Percentiles rank a stretch among this genome's conserved stretches.
These are phyloP conservation scores for Myopa tessellatipennis DNA, from an alignment of 2,888 invertebrate species.

Conservation along the genomic window DNA sequence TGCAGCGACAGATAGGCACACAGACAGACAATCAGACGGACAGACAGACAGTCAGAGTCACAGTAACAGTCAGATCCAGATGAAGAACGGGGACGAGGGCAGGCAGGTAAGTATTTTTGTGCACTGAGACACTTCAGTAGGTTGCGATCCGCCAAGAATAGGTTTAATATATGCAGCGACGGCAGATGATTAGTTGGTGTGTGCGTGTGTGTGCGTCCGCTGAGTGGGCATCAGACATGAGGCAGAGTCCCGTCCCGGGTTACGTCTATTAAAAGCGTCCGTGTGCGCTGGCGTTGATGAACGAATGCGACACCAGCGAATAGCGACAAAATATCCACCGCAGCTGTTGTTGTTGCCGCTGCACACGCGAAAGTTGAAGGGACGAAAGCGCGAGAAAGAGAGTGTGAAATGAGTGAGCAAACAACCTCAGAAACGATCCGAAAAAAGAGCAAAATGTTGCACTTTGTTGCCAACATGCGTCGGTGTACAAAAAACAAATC, in stretches of 20 bases:
- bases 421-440: conserved; percentile 28
- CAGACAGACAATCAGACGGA: conserved; percentile 39
- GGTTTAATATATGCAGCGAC: conserved; percentile 17
- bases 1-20: conserved; percentile 14
- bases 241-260: conserved; percentile 42
- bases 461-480: conserved; percentile 51
- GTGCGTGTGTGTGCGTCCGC: conserved; percentile 22
- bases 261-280: conserved; percentile 45
- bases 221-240: conserved; percentile 29
- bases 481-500: conserved; percentile 48
- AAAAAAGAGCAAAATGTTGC: conserved; percentile 22
- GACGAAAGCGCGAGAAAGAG: not conserved
- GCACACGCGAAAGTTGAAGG: conserved; percentile 19
- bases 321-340: conserved; percentile 23
- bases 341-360: not conserved
- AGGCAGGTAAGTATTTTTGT: not conserved
- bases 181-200: conserved; percentile 20
- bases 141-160: conserved; percentile 29
- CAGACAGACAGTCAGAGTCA: not conserved
- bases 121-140: conserved; percentile 14
- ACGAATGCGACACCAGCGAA: conserved; percentile 28
- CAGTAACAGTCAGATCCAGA: not conserved
- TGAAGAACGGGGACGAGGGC: not conserved
- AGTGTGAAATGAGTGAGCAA: not conserved
- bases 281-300: conserved; percentile 31